phyloP scores from a whole-genome alignment of 2,888 invertebrate genomes.

The Maniola hyperantus region DNA sequence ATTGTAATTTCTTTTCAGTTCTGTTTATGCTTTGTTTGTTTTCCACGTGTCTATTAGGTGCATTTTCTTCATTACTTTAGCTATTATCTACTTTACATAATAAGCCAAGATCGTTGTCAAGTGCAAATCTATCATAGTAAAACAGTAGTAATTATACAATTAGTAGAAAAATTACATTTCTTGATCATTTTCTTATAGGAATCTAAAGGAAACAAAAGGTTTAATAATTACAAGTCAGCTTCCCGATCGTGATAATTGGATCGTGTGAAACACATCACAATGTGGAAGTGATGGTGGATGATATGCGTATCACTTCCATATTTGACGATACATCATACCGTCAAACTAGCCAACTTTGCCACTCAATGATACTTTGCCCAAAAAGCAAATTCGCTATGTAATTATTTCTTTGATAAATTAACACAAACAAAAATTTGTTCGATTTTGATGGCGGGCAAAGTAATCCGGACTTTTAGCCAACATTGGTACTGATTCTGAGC shows the following conservation, averaged over 20 bases:
- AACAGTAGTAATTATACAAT: background rate
- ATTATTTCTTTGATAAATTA: no score
- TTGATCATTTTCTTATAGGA: background rate
- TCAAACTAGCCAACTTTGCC: no score
- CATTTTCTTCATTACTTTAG: no score
- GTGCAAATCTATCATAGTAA: background rate
- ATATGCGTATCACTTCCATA: constrained; percentile 6
- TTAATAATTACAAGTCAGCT: background rate
- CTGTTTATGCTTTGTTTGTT: no score
- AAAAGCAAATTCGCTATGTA: no score
- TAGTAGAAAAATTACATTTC: background rate
- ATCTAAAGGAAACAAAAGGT: constrained; percentile 37
- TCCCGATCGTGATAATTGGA: constrained; percentile 8
- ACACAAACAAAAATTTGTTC: no score
- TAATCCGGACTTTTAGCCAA: no score
- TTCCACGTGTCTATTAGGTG: no score
- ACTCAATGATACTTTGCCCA: no score
- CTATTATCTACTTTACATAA: background rate
- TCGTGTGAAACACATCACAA: constrained; percentile 9
- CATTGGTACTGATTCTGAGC: no score
- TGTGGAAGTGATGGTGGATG: background rate
- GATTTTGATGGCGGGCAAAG: no score
- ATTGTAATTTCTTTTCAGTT: no score
- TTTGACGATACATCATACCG: background rate
- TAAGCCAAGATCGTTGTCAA: background rate